These are phyloP conservation scores for human DNA, from an alignment of 2,113 vertebrate species.

Conservation along the genomic window GRCh38 chr9:131514001-131514500, in stretches of 20 bases:
- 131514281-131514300: not conserved
- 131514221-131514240: too few relatives aligned
- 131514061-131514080: not conserved
- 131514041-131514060: accelerated
- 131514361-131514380: not conserved
- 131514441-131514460: not conserved
- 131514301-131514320: not conserved
- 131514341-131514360: too few relatives aligned
- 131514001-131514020: too few relatives aligned
- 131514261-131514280: not conserved
- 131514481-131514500: not conserved
- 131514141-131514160: not conserved
- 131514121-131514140: slow-evolving; percentile 63
- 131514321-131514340: too few relatives aligned
- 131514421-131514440: not conserved
- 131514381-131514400: not conserved
- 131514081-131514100: too few relatives aligned
- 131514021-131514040: not conserved
- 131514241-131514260: accelerated
- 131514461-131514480: accelerated
- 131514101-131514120: too few relatives aligned
- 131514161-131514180: not conserved
- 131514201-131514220: too few relatives aligned
- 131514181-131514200: not conserved
- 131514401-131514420: accelerated